Percentiles rank a stretch among this genome's conserved stretches.
Evolutionary conservation across 2,888 invertebrate species (phyloP).

Genomic region (Dryomyza anilis): DNA sequence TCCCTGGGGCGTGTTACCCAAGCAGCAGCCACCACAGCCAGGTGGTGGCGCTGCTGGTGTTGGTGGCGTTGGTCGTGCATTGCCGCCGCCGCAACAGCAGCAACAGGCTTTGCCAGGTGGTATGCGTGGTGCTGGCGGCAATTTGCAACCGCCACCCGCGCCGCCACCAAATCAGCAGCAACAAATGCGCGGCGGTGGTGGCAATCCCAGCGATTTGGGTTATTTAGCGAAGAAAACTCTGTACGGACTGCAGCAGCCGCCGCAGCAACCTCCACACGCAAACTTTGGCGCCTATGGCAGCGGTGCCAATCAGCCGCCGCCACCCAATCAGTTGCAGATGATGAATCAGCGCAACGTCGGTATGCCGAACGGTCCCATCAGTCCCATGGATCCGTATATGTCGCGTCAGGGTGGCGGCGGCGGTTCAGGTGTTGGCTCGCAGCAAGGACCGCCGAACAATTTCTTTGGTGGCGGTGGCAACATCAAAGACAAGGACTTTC

Average conservation of each 20-base stretch:
- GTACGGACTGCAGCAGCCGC: conserved; percentile 44
- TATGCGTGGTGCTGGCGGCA: conserved; percentile 42
- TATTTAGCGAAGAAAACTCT: conserved; percentile 51
- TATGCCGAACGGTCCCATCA: conserved; percentile 58
- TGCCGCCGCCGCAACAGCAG: conserved; percentile 37
- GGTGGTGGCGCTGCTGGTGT: too few species aligned
- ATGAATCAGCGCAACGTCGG: conserved; percentile 50
- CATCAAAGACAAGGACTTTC: conserved; percentile 63
- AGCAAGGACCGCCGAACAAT: conserved; percentile 34
- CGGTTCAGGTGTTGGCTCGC: too few species aligned
- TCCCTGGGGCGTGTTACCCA: conserved; percentile 59
- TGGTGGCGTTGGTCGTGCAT: too few species aligned
- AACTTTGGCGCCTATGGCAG: conserved; percentile 33
- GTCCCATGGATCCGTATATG: conserved; percentile 54
- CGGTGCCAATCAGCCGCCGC: conserved; percentile 35
- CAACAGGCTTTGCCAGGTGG: conserved; percentile 41
- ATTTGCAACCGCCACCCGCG: conserved; percentile 43
- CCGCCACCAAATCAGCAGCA: conserved; percentile 37
- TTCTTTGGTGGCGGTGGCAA: conserved; percentile 33
- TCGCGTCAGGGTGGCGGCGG: conserved; percentile 31
- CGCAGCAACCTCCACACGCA: conserved; percentile 41
- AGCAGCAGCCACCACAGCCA: conserved; percentile 45
- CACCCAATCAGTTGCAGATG: conserved; percentile 45
- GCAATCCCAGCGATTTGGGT: conserved; percentile 54
- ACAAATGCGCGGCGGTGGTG: conserved; percentile 43